Base-by-base conservation (phyloP, 1,140 invertebrate species). In the Venturia canescens region DNA sequence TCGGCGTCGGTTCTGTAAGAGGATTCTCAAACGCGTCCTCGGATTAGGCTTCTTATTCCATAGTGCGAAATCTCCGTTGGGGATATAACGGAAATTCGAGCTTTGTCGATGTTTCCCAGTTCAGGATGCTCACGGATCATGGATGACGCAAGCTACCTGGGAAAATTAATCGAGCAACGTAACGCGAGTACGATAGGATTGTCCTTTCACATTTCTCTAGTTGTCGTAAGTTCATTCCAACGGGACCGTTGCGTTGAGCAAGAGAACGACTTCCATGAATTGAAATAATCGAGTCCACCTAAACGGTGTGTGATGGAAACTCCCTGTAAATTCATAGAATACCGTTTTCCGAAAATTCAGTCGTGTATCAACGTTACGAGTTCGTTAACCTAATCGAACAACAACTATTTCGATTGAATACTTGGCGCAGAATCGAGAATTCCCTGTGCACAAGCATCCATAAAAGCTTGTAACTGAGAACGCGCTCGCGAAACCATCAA, bases 381-480 rank as follows among this genome's bases (percentile, higher is more conserved):
- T 75, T 34, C 66, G 48, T 18, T 71, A 80, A 27, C 78, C 48
- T 71, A 50, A 31, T 29, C 11, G 66, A 67, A 57, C 44, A 75
- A 53, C 74, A 66, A 48, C 50, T 60, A 44, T 72, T 63, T 31
- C 34, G 67, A 71, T 80, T 71, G 13, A 80, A 80, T 80, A 75
- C 71, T 50, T 71, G n/a, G n/a, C 71, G 79, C 67, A 71, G 75
- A 80, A 80, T 80, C 57, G 74, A 75, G 79, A 80, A 75, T 80
- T 57, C 70, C 70, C n/a, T 53, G 71, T 57, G 48, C 57, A 57
- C 26, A 11, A 9, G 13, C 71, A 74, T 48, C 53, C 21, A n/a
- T 16, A 57, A 23, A 27, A 74, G 26, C 48, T 57, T 57, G 71
- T 53, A 29, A 57, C 57, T 74, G 1, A 44, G 27, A 74, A 21